Evolutionary conservation across 2,888 invertebrate species (phyloP).

Genomic region (Platerodrilus igneus): DNA sequence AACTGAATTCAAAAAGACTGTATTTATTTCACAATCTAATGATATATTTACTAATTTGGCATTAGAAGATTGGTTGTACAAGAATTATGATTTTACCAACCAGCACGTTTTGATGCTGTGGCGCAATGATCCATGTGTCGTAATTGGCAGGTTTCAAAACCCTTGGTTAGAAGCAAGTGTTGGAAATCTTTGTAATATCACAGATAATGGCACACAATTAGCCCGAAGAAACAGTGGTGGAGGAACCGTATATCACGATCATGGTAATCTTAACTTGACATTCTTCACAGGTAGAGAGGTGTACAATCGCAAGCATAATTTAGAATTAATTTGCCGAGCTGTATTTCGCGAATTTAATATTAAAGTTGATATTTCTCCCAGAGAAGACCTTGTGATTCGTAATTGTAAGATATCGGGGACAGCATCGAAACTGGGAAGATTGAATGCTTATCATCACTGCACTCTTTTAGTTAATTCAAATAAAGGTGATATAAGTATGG

Average conservation of each 20-base stretch:
- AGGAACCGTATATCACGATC: slow-evolving; percentile 94
- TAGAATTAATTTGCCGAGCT: slow-evolving; percentile 79
- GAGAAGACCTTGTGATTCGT: slow-evolving; percentile 83
- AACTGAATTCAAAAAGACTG: slow-evolving; percentile 69
- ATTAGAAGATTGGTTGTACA: slow-evolving; percentile 93
- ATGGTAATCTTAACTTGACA: slow-evolving; percentile 87
- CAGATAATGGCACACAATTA: slow-evolving; percentile 63
- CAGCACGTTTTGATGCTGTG: slow-evolving; percentile 86
- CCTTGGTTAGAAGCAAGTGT: slow-evolving; percentile 91
- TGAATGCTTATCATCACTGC: slow-evolving; percentile 95
- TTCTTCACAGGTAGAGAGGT: slow-evolving; percentile 81
- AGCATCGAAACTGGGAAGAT: slow-evolving; percentile 84
- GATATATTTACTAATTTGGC: slow-evolving; percentile 92
- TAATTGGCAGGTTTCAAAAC: slow-evolving; percentile 95
- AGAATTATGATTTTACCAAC: slow-evolving; percentile 75
- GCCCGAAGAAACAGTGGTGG: slow-evolving; percentile 93
- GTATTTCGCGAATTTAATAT: slow-evolving; percentile 78
- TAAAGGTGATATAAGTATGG: slow-evolving; percentile 66
- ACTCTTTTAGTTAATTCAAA: slow-evolving; percentile 87
- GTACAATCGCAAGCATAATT: slow-evolving; percentile 82
- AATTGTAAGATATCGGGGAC: slow-evolving; percentile 89
- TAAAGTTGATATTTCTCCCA: slow-evolving; percentile 67
- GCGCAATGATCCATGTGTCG: slow-evolving; percentile 91
- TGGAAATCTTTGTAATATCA: slow-evolving; percentile 51
- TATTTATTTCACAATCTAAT: slow-evolving; percentile 86